Conservation (phyloP, 1,140 invertebrate genomes). For the Piezodorus guildinii region DNA sequence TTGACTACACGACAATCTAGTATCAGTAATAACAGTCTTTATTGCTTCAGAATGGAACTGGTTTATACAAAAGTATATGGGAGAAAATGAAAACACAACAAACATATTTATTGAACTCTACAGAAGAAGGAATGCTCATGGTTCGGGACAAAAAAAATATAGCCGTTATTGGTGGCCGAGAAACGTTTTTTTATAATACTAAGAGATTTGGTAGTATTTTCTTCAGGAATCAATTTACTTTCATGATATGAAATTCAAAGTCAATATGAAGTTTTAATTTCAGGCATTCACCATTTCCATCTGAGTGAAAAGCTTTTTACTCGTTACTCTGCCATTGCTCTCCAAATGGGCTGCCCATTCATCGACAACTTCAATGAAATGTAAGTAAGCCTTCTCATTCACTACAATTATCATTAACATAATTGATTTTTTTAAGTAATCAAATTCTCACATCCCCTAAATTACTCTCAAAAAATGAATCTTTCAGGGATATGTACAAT, state of each 20-base stretch:
- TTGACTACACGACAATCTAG: too few relatives aligned
- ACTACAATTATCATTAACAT: not conserved
- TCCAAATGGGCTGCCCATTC: slow-evolving; percentile 58
- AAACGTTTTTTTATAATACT: slow-evolving; percentile 57
- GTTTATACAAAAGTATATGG: slow-evolving; percentile 51
- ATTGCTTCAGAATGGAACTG: slow-evolving; percentile 52
- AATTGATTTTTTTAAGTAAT: too few relatives aligned
- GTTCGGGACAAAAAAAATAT: slow-evolving; percentile 42
- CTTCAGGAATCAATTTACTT: not conserved
- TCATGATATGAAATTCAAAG: not conserved
- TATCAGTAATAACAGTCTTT: too few relatives aligned
- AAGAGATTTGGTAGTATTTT: slow-evolving; percentile 45
- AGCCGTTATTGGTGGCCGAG: slow-evolving; percentile 51
- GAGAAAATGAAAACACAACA: slow-evolving; percentile 45
- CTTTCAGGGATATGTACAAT: too few relatives aligned
- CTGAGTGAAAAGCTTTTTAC: slow-evolving; percentile 59
- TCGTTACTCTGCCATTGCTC: slow-evolving; percentile 55
- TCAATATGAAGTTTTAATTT: slow-evolving; percentile 26
- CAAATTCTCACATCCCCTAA: too few relatives aligned
- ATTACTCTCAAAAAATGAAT: too few relatives aligned
- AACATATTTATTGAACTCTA: slow-evolving; percentile 44
- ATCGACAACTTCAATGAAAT: slow-evolving; percentile 53
- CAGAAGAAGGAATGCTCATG: slow-evolving; percentile 49
- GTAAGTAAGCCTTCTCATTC: slow-evolving; percentile 36
- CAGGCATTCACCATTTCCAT: slow-evolving; percentile 54